phyloP scores from a whole-genome alignment of 2,113 vertebrate genomes.

The Gambusia affinis region DNA sequence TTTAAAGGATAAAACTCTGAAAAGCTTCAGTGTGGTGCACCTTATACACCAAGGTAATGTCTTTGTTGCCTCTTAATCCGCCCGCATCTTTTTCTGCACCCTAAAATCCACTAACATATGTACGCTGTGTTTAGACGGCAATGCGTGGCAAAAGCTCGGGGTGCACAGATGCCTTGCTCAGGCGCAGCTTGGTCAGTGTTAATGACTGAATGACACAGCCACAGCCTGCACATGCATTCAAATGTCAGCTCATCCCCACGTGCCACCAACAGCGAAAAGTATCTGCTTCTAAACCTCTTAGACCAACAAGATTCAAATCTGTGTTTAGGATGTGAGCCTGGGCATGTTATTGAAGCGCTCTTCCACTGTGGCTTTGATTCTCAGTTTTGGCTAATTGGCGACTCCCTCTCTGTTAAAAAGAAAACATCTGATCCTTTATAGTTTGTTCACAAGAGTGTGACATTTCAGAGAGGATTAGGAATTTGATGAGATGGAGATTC shows the following conservation, averaged over 20 bases:
- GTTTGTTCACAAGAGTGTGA: conserved; percentile 53
- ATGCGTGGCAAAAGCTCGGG: conserved; percentile 8
- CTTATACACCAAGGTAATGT: conserved; percentile 14
- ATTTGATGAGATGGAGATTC: conserved; percentile 60
- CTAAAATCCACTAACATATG: conserved; percentile 34
- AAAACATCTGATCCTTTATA: conserved; percentile 58
- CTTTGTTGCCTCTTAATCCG: conserved; percentile 30
- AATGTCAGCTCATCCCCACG: conserved; percentile 75
- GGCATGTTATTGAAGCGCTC: conserved; percentile 70
- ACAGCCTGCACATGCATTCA: conserved; percentile 73
- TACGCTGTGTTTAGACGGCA: conserved; percentile 20
- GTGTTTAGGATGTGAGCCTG: conserved; percentile 65
- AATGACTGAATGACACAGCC: neutral
- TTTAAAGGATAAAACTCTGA: conserved; percentile 26
- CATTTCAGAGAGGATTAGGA: conserved; percentile 43
- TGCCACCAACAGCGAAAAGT: conserved; percentile 52
- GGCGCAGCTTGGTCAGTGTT: conserved; percentile 46
- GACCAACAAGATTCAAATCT: conserved; percentile 71
- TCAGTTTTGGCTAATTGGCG: conserved; percentile 62
- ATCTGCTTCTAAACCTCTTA: conserved; percentile 43
- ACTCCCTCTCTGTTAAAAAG: conserved; percentile 50
- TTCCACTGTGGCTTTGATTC: conserved; percentile 53
- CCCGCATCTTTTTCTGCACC: conserved; percentile 9
- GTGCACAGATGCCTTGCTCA: conserved; percentile 25
- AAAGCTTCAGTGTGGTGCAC: conserved; percentile 2